A percentile compares a stretch with the other conserved stretches of the same genome.
These are phyloP conservation scores for Trachelus troglodyta DNA, from an alignment of 2,888 invertebrate species.

Conservation along the genomic window DNA sequence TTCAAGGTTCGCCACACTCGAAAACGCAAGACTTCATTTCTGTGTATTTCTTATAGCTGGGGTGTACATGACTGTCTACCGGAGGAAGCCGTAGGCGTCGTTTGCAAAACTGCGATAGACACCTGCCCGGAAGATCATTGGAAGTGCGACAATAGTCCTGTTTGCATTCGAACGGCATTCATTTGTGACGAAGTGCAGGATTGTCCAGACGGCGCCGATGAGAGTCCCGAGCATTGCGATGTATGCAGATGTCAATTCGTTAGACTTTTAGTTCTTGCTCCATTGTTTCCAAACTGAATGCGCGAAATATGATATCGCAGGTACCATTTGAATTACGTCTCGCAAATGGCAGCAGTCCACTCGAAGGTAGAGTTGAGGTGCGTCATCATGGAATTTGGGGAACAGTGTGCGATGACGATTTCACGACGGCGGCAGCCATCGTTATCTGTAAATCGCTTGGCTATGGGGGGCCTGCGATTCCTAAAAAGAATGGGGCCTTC, in stretches of 20 bases:
- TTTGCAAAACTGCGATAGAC: slow-evolving; percentile 72
- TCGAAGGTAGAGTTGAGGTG: slow-evolving; percentile 79
- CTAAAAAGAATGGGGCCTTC: slow-evolving; percentile 69
- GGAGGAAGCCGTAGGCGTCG: slow-evolving; percentile 76
- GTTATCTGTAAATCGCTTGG: slow-evolving; percentile 73
- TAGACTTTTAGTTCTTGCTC: neutral
- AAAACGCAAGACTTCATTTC: too few relatives aligned
- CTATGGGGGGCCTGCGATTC: slow-evolving; percentile 68
- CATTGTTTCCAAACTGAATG: neutral
- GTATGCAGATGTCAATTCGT: slow-evolving; percentile 61
- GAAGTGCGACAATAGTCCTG: slow-evolving; percentile 72
- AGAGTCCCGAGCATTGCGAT: slow-evolving; percentile 71
- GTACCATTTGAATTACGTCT: slow-evolving; percentile 72
- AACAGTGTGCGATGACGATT: slow-evolving; percentile 83
- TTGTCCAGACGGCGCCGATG: slow-evolving; percentile 76
- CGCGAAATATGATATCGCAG: slow-evolving; percentile 46
- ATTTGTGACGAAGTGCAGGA: slow-evolving; percentile 76
- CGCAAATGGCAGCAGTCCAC: slow-evolving; percentile 69
- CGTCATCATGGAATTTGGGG: slow-evolving; percentile 79
- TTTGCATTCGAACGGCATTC: slow-evolving; percentile 73
- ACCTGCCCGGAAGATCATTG: slow-evolving; percentile 73
- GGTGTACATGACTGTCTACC: slow-evolving; percentile 77
- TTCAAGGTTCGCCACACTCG: too few relatives aligned
- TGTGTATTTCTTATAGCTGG: slow-evolving; percentile 67
- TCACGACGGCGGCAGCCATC: slow-evolving; percentile 74